Base-by-base conservation (phyloP, 1,140 invertebrate genomes). In the Drosophila parabipectinata region DNA sequence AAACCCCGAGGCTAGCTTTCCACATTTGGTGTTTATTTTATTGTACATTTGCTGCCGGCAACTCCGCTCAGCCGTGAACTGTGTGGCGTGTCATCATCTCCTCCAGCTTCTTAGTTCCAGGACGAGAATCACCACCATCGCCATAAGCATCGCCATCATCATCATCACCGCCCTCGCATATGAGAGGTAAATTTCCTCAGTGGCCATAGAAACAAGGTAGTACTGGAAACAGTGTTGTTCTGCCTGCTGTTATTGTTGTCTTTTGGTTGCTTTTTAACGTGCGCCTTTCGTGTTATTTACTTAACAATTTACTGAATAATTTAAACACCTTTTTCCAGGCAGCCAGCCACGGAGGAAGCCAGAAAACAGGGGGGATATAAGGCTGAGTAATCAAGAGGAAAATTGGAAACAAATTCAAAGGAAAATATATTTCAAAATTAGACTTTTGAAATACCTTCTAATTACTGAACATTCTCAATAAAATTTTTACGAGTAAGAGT, bases 241-340 rank as follows among this genome's bases (percentile, higher is more conserved):
- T 58, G 64, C 51, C 39, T 53, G 74, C 54, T 71, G 64, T 47
- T 74, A 48, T 80, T 79, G 56, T 63, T 79, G 72, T 61, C 60
- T 84, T 77, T 74, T 53, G 59, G 51, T 59, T 76, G 60, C 53
- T 59, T 74, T 85, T 85, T 74, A 85, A 67, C 81, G 72, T 85
- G 80, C 14, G 50, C 60, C 72, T 55, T 63, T 71, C 83, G 64
- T 88, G 83, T 79, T 88, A 88, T 87, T 87, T 88, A 83, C 84
- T 89, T 88, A 83, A 88, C 76, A 88, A 87, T 88, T 88, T 88
- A 77, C 84, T 88, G 83, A 88, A 88, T 88, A 88, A 88, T 88
- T 88, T 88, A 88, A 79, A 72, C 72, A 66, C 51, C 53, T 66
- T 71, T 69, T 47, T 44, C 41, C 41, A 44, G 41, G 14, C 34